Evolutionary conservation across 2,888 invertebrate genomes (phyloP).

Genomic region (Drosophila birchii): DNA sequence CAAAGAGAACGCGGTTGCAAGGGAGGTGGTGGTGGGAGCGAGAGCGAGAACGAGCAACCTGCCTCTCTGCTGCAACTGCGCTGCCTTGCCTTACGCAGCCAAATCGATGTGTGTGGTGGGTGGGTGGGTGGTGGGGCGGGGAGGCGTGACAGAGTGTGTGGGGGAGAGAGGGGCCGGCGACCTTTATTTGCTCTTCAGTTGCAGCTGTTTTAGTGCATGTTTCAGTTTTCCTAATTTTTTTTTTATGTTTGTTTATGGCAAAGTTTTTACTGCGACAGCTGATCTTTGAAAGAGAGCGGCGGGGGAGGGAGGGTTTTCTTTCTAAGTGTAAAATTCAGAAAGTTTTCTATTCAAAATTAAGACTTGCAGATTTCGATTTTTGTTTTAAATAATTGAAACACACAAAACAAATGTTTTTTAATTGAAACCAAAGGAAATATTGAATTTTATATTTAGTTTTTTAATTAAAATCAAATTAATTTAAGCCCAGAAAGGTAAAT

Average conservation of each 20-base stretch:
- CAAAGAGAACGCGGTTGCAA: not conserved
- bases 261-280: slow-evolving; percentile 32
- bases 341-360: too few species aligned
- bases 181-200: slow-evolving; percentile 77
- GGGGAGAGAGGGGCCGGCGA: slow-evolving; percentile 43
- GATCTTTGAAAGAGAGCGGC: slow-evolving; percentile 19
- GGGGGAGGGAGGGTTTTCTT: not conserved
- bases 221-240: slow-evolving; percentile 10
- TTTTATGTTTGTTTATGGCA: slow-evolving; percentile 27
- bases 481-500: too few species aligned
- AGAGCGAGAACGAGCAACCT: slow-evolving; percentile 43
- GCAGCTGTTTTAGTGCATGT: slow-evolving; percentile 41
- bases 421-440: not conserved
- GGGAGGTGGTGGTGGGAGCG: slow-evolving; percentile 19
- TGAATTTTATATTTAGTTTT: too few species aligned
- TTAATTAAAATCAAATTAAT: too few species aligned
- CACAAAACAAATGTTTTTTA: not conserved
- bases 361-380: too few species aligned
- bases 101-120: slow-evolving; percentile 37
- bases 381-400: too few species aligned
- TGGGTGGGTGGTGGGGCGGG: not conserved
- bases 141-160: not conserved
- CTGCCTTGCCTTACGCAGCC: slow-evolving; percentile 63
- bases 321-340: too few species aligned
- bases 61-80: slow-evolving; percentile 53